Evolutionary conservation across 2,888 invertebrate species (phyloP), one percentile per base, ranked within the genome.

Genomic region (Thecophora atra): DNA sequence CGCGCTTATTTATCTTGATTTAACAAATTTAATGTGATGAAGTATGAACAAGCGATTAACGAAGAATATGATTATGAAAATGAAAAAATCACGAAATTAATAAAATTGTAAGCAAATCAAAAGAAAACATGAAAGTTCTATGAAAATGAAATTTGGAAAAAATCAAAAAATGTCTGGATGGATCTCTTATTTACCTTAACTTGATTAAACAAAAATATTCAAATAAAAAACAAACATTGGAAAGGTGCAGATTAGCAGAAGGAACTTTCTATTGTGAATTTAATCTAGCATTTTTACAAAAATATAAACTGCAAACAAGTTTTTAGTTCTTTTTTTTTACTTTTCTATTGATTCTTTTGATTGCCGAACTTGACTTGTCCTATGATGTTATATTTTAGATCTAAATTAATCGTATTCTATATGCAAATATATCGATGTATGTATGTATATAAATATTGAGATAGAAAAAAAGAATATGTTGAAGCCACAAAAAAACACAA

Each of bases 81-180:
- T 28, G 71, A 42, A 30, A 64, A n/a, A 74, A 60, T 13, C 58
- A 66, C 66, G 70, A 72, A 76, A 76, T 19, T 62, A 51, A 70
- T 70, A 73, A 72, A 2, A 8, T 75, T 66, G 42, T 19, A 73
- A 28, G 28, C 15, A 58, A 58, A 28, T 74, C 72, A 73, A 69
- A 67, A 58, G 24, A 26, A 28, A 28, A 26, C 13, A 5, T 58
- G 7, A 28, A 15, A 54, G 4, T n/a, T 54, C 11, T 7, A 54
- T 54, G 21, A n/a, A 54, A 37, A 8, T 37, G 11, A 37, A 37
- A 37, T 8, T 1, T 11, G 7, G 37, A 37, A 37, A 37, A 37
- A 37, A 37, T 37, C 6, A 37, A 30, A 80, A 84, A 84, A 85
- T 85, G 85, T 85, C 85, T 85, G 83, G 79, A 83, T 85, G 86